phyloP scores from a whole-genome alignment of 2,888 invertebrate genomes.

The Merodon equestris region DNA sequence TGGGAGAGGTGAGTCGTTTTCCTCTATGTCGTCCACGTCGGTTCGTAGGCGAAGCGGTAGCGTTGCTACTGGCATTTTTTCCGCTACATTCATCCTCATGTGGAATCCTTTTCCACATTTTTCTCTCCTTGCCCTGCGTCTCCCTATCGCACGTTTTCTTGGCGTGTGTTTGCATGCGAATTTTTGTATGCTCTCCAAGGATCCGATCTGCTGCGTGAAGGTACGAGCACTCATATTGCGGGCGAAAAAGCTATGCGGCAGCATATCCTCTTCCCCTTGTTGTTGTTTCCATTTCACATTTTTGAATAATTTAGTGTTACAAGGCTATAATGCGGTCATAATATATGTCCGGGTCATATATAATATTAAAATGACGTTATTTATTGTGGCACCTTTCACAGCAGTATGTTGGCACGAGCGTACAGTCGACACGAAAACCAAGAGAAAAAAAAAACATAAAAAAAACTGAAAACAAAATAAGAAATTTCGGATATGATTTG shows the following conservation, averaged over 20 bases:
- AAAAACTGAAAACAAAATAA: conserved; percentile 41
- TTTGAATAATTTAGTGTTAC: conserved; percentile 69
- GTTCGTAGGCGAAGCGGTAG: too few relatives aligned
- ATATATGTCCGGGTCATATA: conserved; percentile 69
- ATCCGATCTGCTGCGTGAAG: background rate
- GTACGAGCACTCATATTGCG: background rate
- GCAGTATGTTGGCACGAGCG: conserved; percentile 30
- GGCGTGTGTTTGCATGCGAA: conserved; percentile 58
- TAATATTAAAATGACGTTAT: conserved; percentile 72
- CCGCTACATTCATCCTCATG: conserved; percentile 58
- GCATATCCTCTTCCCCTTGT: conserved; percentile 17
- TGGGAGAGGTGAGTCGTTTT: conserved; percentile 15
- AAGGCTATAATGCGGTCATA: conserved; percentile 70
- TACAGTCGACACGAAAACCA: conserved; percentile 11
- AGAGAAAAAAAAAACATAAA: background rate
- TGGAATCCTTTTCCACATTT: conserved; percentile 32
- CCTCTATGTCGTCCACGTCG: background rate
- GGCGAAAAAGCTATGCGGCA: background rate
- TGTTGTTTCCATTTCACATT: conserved; percentile 62
- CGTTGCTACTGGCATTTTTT: conserved; percentile 44
- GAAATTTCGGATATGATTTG: conserved; percentile 72
- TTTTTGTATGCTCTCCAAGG: conserved; percentile 25
- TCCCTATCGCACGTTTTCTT: conserved; percentile 1
- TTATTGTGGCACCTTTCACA: conserved; percentile 71
- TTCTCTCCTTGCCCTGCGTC: background rate